Base-by-base conservation (phyloP, 1,140 invertebrate genomes). In the Drosophila orosa region DNA sequence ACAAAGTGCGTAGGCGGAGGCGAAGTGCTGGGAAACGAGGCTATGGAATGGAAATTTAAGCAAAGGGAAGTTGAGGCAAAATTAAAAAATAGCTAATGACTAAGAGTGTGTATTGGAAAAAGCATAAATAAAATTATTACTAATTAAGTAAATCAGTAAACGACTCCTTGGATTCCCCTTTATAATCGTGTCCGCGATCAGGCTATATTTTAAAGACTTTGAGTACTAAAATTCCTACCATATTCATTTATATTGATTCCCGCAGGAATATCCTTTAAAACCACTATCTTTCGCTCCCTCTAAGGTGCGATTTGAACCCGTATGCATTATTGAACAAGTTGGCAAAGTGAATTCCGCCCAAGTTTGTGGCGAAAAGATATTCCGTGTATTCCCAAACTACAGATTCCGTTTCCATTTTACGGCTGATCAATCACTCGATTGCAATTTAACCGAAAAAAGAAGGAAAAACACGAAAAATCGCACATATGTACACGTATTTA, bases 351-450 rank as follows among this genome's bases (percentile, higher is more conserved):
- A 71, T 57, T 71, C 13, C 8, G 1, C 1, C n/a, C 12, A 69
- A 65, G 24, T 45, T 68, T 47, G 10, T 8, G 13, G 31, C 19
- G 40, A 71, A 71, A 47, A 69, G 63, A 71, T 71, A 71, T 69
- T 63, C 39, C 50, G 40, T 39, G 67, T 68, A 68, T 68, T 68
- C 61, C 65, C 65, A 71, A 71, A 71, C 65, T 72, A 58, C 66
- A 31, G 66, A 48, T 71, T 47, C 50, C 52, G 52, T 48, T 48
- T 57, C 68, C 52, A 72, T 72, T 72, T 72, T 35, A 55, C 52
- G 66, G 65, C 66, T 71, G 52, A 72, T 72, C 68, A 72, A 72
- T 72, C 68, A 72, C 42, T 58, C 54, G 40, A 48, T 72, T 71
- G 65, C 52, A 72, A 39, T 71, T 71, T 48, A 7, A 35, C 33